Evolutionary conservation across 2,113 vertebrate genomes (phyloP).

Genomic region (Melospiza georgiana): DNA sequence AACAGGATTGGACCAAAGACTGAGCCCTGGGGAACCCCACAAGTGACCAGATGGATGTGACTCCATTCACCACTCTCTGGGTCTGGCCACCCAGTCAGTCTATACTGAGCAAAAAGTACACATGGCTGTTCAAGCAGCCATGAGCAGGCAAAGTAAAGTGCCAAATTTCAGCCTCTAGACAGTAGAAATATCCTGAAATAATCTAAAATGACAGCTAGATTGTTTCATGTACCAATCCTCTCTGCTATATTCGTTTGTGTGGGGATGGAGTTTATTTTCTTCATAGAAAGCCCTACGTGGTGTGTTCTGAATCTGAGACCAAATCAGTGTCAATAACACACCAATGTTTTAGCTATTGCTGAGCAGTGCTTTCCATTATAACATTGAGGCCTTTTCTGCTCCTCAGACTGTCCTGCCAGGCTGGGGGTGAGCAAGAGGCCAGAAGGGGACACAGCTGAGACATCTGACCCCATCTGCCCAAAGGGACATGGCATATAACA

Average conservation of each 20-base stretch:
- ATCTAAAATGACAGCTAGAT: not conserved
- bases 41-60: not conserved
- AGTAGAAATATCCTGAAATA: not conserved
- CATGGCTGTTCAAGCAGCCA: not conserved
- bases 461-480: not conserved
- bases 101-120: not conserved
- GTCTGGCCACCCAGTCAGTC: not conserved
- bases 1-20: not conserved
- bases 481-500: rapidly evolving
- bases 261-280: not conserved
- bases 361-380: not conserved
- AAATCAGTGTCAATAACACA: not conserved
- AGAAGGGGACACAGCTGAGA: not conserved
- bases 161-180: not conserved
- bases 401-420: not conserved
- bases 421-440: too few relatives aligned
- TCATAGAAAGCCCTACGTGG: not conserved
- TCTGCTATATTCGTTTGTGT: not conserved
- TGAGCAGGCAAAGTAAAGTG: not conserved
- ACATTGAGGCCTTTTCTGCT: not conserved
- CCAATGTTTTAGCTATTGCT: not conserved
- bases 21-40: too few relatives aligned
- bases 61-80: not conserved
- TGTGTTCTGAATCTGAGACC: not conserved
- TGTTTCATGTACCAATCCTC: not conserved